Percentiles rank a stretch among this genome's conserved stretches.
phyloP scores from a whole-genome alignment of 2,797 vertebrate species.

The Sebastes steindachneri region DNA sequence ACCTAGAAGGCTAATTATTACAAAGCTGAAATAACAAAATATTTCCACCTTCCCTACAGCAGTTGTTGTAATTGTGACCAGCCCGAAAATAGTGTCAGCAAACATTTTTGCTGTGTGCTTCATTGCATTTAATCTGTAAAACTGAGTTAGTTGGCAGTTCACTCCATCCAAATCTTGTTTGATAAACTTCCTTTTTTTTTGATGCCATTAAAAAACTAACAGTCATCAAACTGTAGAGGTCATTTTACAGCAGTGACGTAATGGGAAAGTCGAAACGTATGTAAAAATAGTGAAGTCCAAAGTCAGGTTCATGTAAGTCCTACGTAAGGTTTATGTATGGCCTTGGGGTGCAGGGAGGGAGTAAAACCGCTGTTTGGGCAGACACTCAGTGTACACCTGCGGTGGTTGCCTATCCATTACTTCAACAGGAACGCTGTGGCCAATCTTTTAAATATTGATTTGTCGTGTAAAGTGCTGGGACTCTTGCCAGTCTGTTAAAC shows the following conservation, averaged over 20 bases:
- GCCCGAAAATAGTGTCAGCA: conserved; percentile 25
- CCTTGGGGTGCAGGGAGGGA: conserved; percentile 7
- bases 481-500: conserved; percentile 65
- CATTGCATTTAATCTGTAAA: conserved; percentile 36
- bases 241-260: neutral
- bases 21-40: conserved; percentile 31
- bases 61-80: conserved; percentile 7
- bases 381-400: conserved; percentile 45
- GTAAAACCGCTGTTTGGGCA: conserved; percentile 44
- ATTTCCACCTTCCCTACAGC: neutral
- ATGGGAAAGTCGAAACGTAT: neutral
- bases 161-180: neutral
- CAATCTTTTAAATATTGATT: conserved; percentile 80
- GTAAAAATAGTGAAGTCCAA: neutral
- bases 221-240: neutral
- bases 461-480: conserved; percentile 58
- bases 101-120: conserved; percentile 4
- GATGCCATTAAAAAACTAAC: neutral
- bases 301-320: neutral
- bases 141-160: conserved; percentile 31
- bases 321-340: neutral
- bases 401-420: conserved; percentile 63
- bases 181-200: neutral
- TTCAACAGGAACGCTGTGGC: conserved; percentile 58
- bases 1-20: conserved; percentile 16